Percentiles rank a stretch among this genome's conserved stretches.
phyloP scores from a whole-genome alignment of 2,797 vertebrate species.

The Alca torda region DNA sequence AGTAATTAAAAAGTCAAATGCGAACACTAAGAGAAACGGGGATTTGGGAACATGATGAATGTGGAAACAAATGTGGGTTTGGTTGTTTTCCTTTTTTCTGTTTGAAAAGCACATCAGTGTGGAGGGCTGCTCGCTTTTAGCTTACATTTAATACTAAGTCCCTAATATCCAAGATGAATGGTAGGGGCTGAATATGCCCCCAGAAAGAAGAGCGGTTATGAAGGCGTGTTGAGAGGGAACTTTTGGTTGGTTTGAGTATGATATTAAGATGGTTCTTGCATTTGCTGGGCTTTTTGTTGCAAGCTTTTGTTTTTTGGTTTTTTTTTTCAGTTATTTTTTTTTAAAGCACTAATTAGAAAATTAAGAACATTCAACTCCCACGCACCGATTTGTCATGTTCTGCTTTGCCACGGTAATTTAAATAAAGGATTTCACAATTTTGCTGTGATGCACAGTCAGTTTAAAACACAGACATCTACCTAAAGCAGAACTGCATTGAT shows the following conservation, averaged over 20 bases:
- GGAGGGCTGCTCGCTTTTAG: neutral
- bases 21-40: neutral
- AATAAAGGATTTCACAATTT: neutral
- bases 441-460: neutral
- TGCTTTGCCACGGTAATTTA: constrained; percentile 19
- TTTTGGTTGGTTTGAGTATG: neutral
- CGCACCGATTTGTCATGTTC: constrained; percentile 27
- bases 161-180: neutral
- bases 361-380: constrained; percentile 20
- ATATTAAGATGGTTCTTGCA: neutral
- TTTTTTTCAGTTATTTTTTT: neutral
- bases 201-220: neutral
- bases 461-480: neutral
- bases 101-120: neutral
- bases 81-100: neutral
- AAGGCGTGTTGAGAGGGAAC: neutral
- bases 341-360: constrained; percentile 47
- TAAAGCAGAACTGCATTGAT: neutral
- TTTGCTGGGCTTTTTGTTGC: neutral
- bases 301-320: neutral
- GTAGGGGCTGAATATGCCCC: neutral
- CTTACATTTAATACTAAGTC: neutral
- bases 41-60: neutral
- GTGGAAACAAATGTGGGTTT: neutral
- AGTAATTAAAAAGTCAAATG: constrained; percentile 51